Evolutionary conservation across 2,113 vertebrate species (phyloP), one percentile per base, ranked within the genome.

Genomic region (Suncus etruscus): DNA sequence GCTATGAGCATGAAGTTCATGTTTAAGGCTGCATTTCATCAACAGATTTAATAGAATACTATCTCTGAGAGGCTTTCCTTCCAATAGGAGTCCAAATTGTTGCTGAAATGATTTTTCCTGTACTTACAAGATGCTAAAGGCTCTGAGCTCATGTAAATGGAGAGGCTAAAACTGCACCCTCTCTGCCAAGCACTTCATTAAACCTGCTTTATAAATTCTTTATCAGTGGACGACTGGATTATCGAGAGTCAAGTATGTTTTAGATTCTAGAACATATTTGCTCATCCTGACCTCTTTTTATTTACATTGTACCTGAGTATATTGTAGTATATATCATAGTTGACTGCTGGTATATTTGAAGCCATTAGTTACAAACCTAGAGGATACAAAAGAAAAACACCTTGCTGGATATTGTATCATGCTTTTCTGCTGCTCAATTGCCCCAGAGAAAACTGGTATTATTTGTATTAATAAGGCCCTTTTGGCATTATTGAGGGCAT

Each of bases 31-130:
- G 61, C 1, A 6, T 31, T 16, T 27, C 8, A 6, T 29, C 29
- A 68, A 54, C 2, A 27, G 31, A 63, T 6, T 72, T 11, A 45
- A 31, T 47, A 15, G 31, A n/a, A 31, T 27, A 27, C 8, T 65
- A n/a, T 81, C 45, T 76, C 39, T 74, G 25, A 39, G 50, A 76
- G 15, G 18, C 20, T 78, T 92, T 68, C 29, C 87, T 89, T 70
- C 8, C 75, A 16, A 14, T 14, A n/a, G 39, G 27, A 92, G 68
- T 83, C n/a, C 31, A 15, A 66, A 47, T 29, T 24, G 5, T 58
- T 24, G 48, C 45, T 66, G 29, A 75, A 68, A 39, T 58, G 27
- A 39, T 39, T 39, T 39, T 39, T 22, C 5, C 27, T 20, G 50
- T 61, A 25, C 20, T 48, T 61, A 15, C 6, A 14, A 25, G 1